These are phyloP conservation scores for Drosophila leonis DNA, from an alignment of 2,888 invertebrate genomes.

Conservation along the genomic window DNA sequence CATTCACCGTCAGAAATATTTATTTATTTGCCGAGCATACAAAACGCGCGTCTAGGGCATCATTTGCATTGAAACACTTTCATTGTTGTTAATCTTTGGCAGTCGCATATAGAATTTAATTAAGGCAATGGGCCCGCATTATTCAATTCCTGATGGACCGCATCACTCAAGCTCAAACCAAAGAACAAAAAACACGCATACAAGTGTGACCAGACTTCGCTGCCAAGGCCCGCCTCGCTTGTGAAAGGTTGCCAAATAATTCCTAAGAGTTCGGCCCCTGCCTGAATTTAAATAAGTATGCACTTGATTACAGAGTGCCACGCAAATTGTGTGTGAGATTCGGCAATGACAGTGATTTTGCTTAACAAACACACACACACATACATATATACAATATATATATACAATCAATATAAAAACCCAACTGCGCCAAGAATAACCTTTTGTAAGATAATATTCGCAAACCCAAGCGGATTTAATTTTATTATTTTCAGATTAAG, in stretches of 20 bases:
- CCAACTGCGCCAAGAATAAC: conserved; percentile 27
- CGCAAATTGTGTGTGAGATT: not conserved
- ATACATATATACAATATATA: not conserved
- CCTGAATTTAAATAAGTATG: conserved; percentile 40
- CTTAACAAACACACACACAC: not conserved
- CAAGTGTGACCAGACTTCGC: conserved; percentile 41
- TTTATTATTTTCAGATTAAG: conserved; percentile 32
- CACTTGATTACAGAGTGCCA: conserved; percentile 35
- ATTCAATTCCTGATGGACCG: conserved; percentile 61
- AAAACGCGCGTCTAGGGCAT: conserved; percentile 64
- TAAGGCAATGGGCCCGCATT: conserved; percentile 64
- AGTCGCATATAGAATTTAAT: conserved; percentile 73
- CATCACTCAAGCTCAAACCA: conserved; percentile 30
- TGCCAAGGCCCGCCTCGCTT: conserved; percentile 6
- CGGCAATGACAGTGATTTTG: conserved; percentile 20
- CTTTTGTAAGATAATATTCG: conserved; percentile 22
- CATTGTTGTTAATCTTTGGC: conserved; percentile 74
- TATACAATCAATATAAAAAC: not conserved
- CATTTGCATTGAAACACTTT: conserved; percentile 78
- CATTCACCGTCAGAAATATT: conserved; percentile 59
- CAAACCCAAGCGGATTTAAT: conserved; percentile 34
- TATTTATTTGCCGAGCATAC: conserved; percentile 72
- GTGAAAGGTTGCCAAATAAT: conserved; percentile 23
- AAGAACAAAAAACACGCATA: not conserved
- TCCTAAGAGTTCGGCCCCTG: conserved; percentile 11